Base-by-base conservation (phyloP, 2,113 vertebrate genomes). In the Calonectris borealis region DNA sequence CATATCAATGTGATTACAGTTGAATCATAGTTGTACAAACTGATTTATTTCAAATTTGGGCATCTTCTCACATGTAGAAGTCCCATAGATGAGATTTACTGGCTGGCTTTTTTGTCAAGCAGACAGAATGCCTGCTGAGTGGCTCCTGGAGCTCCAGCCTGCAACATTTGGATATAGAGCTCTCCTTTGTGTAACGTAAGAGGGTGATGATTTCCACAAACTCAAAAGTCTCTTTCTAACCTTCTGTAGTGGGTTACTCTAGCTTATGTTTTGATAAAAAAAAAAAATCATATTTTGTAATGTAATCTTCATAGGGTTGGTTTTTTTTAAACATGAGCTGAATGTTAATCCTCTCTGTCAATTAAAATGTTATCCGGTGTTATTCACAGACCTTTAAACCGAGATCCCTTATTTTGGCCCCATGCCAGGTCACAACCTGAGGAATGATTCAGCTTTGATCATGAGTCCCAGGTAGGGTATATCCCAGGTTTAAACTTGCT, bases 21-120 rank as follows among this genome's bases (percentile, higher is more conserved):
- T 77, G 38, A 78, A 73, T 68, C 38, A 62, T 62, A 82, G 21
- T 31, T 82, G 31, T 38, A 61, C 36, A 78, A 91, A 65, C 22
- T 72, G 52, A 79, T 42, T 92, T 93, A 40, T 68, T 93, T 88
- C 34, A 81, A 65, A 86, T 82, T 34, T 86, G n/a, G 42, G 15
- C 25, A 25, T 80, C 29, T 85, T 24, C 34, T 87, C 42, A 15
- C 69, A 46, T 36, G 34, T 24, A 71, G 31, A 87, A 89, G 32
- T 73, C 51, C 68, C 87, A n/a, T 7, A 61, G 54, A 14, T 68
- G 42, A 52, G 40, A 36, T 87, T 78, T 93, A 20, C 44, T 65
- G 34, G 7, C 26, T 72, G 16, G 3, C 18, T 55, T 73, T 61
- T 86, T 62, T 61, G 65, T 83, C 42, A 70, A 66, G 55, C 40